Base-by-base conservation (phyloP, 64 coral and sea anemone species). In the Montipora capricornis region DNA sequence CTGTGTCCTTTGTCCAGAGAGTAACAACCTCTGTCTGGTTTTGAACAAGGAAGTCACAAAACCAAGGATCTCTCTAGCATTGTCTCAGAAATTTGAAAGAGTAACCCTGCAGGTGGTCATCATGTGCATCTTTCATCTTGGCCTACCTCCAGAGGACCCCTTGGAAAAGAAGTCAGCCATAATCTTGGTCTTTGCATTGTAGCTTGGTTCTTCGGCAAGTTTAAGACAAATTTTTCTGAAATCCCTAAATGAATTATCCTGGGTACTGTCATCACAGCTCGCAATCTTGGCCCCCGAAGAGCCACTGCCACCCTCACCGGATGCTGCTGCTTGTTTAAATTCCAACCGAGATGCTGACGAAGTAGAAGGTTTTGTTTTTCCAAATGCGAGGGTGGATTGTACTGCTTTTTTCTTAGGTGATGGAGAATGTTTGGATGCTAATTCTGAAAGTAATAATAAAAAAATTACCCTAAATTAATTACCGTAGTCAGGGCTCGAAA, bases 121-220 rank as follows among this genome's bases (percentile, higher is more conserved):
- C 37, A 37, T 37, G 37, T 37, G 2, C 2, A 57, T 57, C 6
- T 57, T 57, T 11, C 11, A 57, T 57, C 53, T 57, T 57, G 53
- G 6, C 53, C 24, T 90, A 93, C 94, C 89, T 94, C 79, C 81
- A 26, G 92, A 95, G 5, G 73, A 47, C 16, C 95, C 98, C 68
- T 92, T 96, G 9, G 86, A 53, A 17, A 99, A 80, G 66, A 96
- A 95, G 44, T 79, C 81, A 45, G 89, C 73, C 73, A 95, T 50
- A 71, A 96, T 94, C 19, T 91, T 93, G 74, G 89, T 99, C 75
- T 99, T 96, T 44, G 92, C 89, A 95, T 96, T 99, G 20, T 99
- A 99, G 58, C 98, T 95, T 92, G 98, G 97, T 80, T 99, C 97
- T 49, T 93, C 84, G 15, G 89, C 95, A 20, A 99, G 89, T 70